Evolutionary conservation across 1,140 invertebrate genomes (phyloP).

Genomic region (Musca domestica): DNA sequence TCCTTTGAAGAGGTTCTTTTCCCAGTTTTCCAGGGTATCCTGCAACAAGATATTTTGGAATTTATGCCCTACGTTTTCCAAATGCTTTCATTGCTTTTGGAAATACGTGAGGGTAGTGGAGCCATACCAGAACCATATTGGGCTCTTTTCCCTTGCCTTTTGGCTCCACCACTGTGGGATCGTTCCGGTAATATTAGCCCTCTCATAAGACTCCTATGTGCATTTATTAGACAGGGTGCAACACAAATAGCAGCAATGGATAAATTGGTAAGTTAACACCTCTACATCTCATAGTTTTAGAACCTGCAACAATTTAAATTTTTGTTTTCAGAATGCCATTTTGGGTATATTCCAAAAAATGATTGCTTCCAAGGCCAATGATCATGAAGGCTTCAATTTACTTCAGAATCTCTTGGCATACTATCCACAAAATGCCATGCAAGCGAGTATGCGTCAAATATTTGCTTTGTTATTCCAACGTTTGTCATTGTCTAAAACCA

Average conservation of each 20-base stretch:
- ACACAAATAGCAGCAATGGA: conserved; percentile 69
- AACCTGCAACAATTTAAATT: conserved; percentile 13
- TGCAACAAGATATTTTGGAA: conserved; percentile 93
- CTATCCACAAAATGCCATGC: conserved; percentile 64
- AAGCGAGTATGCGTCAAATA: conserved; percentile 81
- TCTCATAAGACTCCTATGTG: conserved; percentile 82
- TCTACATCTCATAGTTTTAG: not conserved
- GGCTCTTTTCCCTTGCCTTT: conserved; percentile 81
- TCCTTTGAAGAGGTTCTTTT: conserved; percentile 90
- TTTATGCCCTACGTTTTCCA: conserved; percentile 98
- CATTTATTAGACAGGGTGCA: conserved; percentile 76
- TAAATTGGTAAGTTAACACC: conserved; percentile 60
- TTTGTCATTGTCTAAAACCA: conserved; percentile 88
- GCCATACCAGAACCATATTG: conserved; percentile 80
- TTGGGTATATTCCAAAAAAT: conserved; percentile 96
- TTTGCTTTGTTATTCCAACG: conserved; percentile 90
- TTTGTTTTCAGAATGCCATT: conserved; percentile 67
- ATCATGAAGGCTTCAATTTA: conserved; percentile 94
- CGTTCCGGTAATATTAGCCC: conserved; percentile 88
- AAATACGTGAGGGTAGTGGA: conserved; percentile 65
- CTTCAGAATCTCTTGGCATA: conserved; percentile 81
- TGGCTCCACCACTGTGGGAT: conserved; percentile 89
- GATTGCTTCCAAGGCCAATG: conserved; percentile 91
- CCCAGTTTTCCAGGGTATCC: conserved; percentile 88
- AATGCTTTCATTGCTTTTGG: conserved; percentile 88